Evolutionary conservation across 1,140 invertebrate genomes (phyloP).

Genomic region (Sycophaga agraensis): DNA sequence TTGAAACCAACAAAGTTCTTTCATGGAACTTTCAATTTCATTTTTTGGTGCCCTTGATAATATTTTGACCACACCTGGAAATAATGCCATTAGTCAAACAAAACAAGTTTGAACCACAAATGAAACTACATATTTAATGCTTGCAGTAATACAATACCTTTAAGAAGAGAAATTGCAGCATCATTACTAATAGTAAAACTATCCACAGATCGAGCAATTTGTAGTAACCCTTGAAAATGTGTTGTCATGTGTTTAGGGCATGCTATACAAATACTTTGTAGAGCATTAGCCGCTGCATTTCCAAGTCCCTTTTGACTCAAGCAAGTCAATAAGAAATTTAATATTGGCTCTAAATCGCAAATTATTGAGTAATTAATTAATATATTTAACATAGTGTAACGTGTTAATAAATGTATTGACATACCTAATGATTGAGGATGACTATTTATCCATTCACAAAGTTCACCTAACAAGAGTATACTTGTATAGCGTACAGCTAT

Average conservation of each 20-base stretch:
- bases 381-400: background rate
- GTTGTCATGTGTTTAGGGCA: slow-evolving; percentile 79
- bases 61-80: slow-evolving; percentile 65
- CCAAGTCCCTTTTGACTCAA: slow-evolving; percentile 76
- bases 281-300: slow-evolving; percentile 73
- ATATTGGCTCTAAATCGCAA: slow-evolving; percentile 75
- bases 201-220: slow-evolving; percentile 78
- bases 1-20: slow-evolving; percentile 78
- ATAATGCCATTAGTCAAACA: background rate
- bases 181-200: slow-evolving; percentile 77
- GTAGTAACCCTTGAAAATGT: slow-evolving; percentile 79
- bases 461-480: slow-evolving; percentile 85
- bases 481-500: slow-evolving; percentile 87
- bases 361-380: background rate
- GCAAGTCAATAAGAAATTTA: slow-evolving; percentile 77
- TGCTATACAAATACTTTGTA: slow-evolving; percentile 74
- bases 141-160: slow-evolving; percentile 59
- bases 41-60: slow-evolving; percentile 63
- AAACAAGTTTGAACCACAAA: background rate
- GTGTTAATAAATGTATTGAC: background rate
- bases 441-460: slow-evolving; percentile 93
- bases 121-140: background rate
- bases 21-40: slow-evolving; percentile 71
- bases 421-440: slow-evolving; percentile 77
- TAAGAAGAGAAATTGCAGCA: slow-evolving; percentile 79